These are phyloP conservation scores for Erebia epiphron DNA, from an alignment of 2,888 invertebrate species.

Conservation along the genomic window DNA sequence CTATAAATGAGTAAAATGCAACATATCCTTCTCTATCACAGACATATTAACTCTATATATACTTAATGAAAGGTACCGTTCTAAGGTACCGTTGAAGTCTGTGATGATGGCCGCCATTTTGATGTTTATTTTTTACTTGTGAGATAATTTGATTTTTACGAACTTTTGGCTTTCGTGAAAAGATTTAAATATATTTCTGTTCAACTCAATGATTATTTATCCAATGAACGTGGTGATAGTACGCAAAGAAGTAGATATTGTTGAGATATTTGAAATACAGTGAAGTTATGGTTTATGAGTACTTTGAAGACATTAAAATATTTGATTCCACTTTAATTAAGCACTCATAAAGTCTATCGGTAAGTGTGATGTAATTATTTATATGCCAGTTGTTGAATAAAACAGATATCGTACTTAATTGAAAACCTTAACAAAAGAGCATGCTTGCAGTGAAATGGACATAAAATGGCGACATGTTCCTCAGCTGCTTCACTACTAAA, in stretches of 20 bases:
- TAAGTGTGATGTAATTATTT: background rate
- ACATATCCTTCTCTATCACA: too few species aligned
- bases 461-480: conserved; percentile 7
- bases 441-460: background rate
- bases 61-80: too few species aligned
- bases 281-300: background rate
- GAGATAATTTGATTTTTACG: too few species aligned
- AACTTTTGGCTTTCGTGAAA: background rate
- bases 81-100: too few species aligned
- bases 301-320: background rate
- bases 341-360: background rate
- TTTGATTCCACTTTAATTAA: background rate
- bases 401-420: background rate
- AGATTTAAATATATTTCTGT: background rate
- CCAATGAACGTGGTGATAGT: background rate
- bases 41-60: too few species aligned
- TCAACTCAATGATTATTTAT: background rate
- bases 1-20: too few species aligned
- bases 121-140: background rate
- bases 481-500: conserved; percentile 1
- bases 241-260: background rate
- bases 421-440: background rate
- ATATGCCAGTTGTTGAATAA: too few species aligned
- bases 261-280: background rate
- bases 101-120: background rate